These are phyloP conservation scores for Cryptophagus acutangulus DNA, from an alignment of 2,888 invertebrate genomes.

Conservation along the genomic window DNA sequence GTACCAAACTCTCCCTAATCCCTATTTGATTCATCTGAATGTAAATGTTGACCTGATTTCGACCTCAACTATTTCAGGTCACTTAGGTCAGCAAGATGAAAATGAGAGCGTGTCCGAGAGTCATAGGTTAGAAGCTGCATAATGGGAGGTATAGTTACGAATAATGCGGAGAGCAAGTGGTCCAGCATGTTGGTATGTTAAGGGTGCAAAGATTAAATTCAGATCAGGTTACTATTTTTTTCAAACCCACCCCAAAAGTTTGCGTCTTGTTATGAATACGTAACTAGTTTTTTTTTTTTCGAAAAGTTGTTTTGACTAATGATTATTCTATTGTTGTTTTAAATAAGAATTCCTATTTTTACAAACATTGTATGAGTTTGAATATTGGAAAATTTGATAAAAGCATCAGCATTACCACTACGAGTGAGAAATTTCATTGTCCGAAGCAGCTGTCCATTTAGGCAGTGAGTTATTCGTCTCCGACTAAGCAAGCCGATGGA, in stretches of 20 bases:
- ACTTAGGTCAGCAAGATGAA: slow-evolving; percentile 16
- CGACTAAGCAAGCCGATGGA: slow-evolving; percentile 6
- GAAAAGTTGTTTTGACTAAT: slow-evolving; percentile 1
- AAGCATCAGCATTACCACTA: slow-evolving; percentile 11
- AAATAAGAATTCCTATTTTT: slow-evolving; percentile 12
- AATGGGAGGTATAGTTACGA: not conserved
- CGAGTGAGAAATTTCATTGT: slow-evolving; percentile 42
- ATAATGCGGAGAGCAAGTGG: slow-evolving; percentile 12
- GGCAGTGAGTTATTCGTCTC: slow-evolving; percentile 10
- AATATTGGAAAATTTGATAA: too few species aligned
- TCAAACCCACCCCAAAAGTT: slow-evolving; percentile 3
- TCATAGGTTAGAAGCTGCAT: slow-evolving; percentile 12
- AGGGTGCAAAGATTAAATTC: slow-evolving; percentile 10
- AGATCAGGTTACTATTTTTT: slow-evolving; percentile 7
- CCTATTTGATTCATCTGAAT: too few species aligned
- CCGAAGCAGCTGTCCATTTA: slow-evolving; percentile 39
- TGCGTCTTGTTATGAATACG: not conserved
- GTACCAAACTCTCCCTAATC: too few species aligned
- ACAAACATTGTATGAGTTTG: too few species aligned
- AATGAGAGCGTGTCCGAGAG: slow-evolving; percentile 15
- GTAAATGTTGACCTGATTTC: too few species aligned
- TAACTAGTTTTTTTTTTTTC: not conserved
- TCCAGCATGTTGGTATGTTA: slow-evolving; percentile 13
- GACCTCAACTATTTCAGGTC: too few species aligned
- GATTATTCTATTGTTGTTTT: not conserved